A percentile compares a stretch with the other conserved stretches of the same genome.
These are phyloP conservation scores for Anagyrus pseudococci DNA, from an alignment of 2,888 invertebrate genomes.

Conservation along the genomic window DNA sequence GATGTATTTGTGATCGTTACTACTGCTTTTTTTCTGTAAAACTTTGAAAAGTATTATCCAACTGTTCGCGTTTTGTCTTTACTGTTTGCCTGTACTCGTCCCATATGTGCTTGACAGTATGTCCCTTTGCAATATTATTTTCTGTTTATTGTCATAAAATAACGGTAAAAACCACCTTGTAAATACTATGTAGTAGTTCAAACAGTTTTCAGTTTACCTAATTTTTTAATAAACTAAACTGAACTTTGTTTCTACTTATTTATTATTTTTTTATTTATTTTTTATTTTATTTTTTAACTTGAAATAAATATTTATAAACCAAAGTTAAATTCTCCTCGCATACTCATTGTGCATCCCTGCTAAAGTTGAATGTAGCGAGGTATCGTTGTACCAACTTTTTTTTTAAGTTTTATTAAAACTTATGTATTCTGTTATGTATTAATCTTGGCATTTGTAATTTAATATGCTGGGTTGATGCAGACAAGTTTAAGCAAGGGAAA, in stretches of 20 bases:
- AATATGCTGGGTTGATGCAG: conserved; percentile 24
- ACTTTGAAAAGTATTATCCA: conserved; percentile 7
- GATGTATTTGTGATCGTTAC: conserved; percentile 31
- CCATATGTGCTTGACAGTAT: conserved; percentile 49
- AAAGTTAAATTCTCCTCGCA: conserved; percentile 53
- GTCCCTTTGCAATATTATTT: conserved; percentile 31
- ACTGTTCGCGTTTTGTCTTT: conserved; percentile 30
- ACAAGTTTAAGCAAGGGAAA: conserved; percentile 26
- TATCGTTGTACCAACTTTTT: conserved; percentile 40
- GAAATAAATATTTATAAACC: conserved; percentile 8
- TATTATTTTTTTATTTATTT: conserved; percentile 5
- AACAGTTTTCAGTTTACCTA: neutral
- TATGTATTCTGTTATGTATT: conserved; percentile 31
- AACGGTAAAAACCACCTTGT: neutral
- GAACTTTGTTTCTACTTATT: neutral
- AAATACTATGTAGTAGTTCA: conserved; percentile 1
- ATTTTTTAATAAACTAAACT: neutral
- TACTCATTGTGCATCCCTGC: conserved; percentile 62
- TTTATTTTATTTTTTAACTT: conserved; percentile 6
- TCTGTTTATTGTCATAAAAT: conserved; percentile 2
- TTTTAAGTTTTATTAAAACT: conserved; percentile 21
- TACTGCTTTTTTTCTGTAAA: conserved; percentile 25
- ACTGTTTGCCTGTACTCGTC: conserved; percentile 48
- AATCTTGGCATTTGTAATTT: conserved; percentile 22
- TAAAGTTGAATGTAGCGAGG: conserved; percentile 54